Evolutionary conservation across 1,140 invertebrate genomes (phyloP).

Genomic region (Amyelois transitella): DNA sequence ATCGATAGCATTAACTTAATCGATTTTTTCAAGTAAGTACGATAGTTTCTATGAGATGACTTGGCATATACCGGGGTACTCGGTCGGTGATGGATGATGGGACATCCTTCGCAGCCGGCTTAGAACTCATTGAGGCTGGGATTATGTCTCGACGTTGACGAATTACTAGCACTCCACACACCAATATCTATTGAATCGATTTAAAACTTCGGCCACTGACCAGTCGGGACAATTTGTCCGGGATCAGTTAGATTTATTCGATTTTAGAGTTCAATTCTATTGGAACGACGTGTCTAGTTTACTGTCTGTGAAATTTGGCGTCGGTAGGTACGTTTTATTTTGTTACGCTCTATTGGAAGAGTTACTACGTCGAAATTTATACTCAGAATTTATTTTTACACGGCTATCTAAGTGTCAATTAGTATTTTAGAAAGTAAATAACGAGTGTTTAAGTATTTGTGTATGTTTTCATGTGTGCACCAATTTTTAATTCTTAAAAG

Average conservation of each 20-base stretch:
- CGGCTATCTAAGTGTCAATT: neutral
- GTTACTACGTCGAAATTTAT: neutral
- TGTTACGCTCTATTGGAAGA: neutral
- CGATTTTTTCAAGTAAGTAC: slow-evolving; percentile 22
- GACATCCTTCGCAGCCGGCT: slow-evolving; percentile 51
- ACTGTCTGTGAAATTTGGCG: neutral
- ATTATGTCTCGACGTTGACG: slow-evolving; percentile 66
- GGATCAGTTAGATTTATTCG: slow-evolving; percentile 16
- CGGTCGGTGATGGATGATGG: slow-evolving; percentile 56
- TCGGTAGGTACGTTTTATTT: neutral
- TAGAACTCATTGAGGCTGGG: slow-evolving; percentile 62
- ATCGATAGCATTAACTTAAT: slow-evolving; percentile 8
- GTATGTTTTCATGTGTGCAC: no score
- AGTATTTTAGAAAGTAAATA: no score
- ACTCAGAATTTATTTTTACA: neutral
- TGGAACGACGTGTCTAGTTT: neutral
- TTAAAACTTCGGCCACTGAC: slow-evolving; percentile 36
- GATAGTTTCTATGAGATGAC: slow-evolving; percentile 38
- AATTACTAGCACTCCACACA: slow-evolving; percentile 49
- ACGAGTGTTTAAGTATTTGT: no score
- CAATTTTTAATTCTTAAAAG: no score
- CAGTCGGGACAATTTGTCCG: slow-evolving; percentile 20
- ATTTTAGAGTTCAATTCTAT: slow-evolving; percentile 5
- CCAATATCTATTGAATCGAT: slow-evolving; percentile 60
- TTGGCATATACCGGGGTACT: slow-evolving; percentile 24